phyloP scores from a whole-genome alignment of 2,888 invertebrate genomes.

The Fabriciana adippe region DNA sequence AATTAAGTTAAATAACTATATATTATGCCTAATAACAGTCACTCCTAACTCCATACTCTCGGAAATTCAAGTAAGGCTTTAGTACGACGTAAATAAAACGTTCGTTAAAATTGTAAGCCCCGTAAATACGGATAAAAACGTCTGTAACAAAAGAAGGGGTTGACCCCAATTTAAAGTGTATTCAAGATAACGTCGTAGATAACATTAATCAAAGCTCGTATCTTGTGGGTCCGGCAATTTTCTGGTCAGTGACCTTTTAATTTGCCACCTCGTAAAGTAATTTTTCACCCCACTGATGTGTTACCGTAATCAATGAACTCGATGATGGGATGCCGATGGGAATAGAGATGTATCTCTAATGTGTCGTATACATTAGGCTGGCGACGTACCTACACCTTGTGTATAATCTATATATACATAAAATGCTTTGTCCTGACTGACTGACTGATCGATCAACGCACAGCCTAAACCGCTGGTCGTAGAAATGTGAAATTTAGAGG shows the following conservation, averaged over 20 bases:
- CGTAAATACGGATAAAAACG: constrained; percentile 40
- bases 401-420: too few relatives aligned
- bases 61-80: background rate
- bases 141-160: constrained; percentile 49
- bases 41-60: too few relatives aligned
- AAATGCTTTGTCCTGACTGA: too few relatives aligned
- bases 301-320: constrained; percentile 44
- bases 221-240: constrained; percentile 66
- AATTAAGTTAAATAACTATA: too few relatives aligned
- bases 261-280: constrained; percentile 66
- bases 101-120: background rate
- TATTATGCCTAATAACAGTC: too few relatives aligned
- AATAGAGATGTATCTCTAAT: constrained; percentile 16
- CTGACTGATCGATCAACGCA: too few relatives aligned
- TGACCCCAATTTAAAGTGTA: constrained; percentile 66
- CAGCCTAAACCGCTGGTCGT: too few relatives aligned
- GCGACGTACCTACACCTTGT: background rate
- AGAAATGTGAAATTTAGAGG: too few relatives aligned
- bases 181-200: constrained; percentile 71
- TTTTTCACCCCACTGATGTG: constrained; percentile 69
- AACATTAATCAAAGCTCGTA: constrained; percentile 78
- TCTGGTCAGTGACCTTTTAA: constrained; percentile 76
- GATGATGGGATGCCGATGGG: constrained; percentile 30
- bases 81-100: background rate
- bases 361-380: background rate